Conservation (phyloP, 2,888 invertebrate genomes). For the Spilarctia lutea region DNA sequence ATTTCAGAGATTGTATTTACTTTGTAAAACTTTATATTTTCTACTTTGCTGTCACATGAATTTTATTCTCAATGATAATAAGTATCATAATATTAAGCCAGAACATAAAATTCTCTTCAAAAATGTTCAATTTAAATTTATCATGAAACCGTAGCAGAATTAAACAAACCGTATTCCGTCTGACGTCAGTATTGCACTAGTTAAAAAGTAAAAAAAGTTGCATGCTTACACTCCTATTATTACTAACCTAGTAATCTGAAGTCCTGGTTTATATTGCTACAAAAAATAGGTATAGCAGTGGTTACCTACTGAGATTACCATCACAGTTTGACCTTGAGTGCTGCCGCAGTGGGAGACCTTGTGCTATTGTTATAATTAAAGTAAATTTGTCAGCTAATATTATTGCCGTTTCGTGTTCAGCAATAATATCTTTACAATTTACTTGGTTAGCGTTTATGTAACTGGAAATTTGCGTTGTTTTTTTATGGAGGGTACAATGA, state of each 20-base stretch:
- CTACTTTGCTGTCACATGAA: no score
- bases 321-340: conserved; percentile 18
- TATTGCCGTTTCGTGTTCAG: conserved; percentile 38
- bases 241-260: neutral
- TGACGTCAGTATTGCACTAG: neutral
- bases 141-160: neutral
- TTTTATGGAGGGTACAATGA: conserved; percentile 12
- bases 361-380: conserved; percentile 41
- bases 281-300: neutral
- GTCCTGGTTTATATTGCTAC: neutral
- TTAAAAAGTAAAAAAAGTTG: neutral
- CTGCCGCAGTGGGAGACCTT: conserved; percentile 22
- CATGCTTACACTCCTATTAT: neutral
- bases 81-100: no score
- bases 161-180: neutral
- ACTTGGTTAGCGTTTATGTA: conserved; percentile 22
- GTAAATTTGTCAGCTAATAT: conserved; percentile 40
- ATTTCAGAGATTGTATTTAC: no score
- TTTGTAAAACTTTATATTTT: no score
- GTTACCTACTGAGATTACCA: conserved; percentile 18
- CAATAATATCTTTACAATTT: conserved; percentile 30
- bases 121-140: neutral
- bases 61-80: no score
- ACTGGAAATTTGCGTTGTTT: conserved; percentile 15
- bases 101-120: no score